Percentiles rank a stretch among this genome's conserved stretches.
Evolutionary conservation across 2,797 vertebrate genomes (phyloP).

Genomic region (Mormyrops boulengeri): DNA sequence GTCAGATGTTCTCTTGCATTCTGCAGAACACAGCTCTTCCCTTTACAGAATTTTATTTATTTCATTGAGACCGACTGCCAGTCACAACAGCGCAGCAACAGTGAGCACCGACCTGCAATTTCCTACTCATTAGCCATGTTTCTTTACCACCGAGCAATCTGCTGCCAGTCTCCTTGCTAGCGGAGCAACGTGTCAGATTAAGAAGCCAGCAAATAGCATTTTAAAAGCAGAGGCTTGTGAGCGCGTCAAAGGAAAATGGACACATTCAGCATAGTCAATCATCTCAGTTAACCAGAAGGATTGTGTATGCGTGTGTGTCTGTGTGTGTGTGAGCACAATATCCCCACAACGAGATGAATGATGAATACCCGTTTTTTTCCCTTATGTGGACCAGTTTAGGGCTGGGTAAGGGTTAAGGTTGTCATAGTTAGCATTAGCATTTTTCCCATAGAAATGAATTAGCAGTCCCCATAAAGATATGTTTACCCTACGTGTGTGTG

Average conservation of each 20-base stretch:
- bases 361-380: no score
- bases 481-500: background rate
- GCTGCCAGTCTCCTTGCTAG: background rate
- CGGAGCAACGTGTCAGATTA: background rate
- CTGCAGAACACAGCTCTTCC: background rate
- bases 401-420: no score
- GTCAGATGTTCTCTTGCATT: background rate
- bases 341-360: no score
- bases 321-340: no score
- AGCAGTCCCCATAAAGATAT: no score
- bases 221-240: background rate
- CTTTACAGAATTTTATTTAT: background rate
- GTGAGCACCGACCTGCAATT: background rate
- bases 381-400: no score
- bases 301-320: background rate
- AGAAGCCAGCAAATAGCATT: background rate
- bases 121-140: background rate
- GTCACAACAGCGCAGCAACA: background rate
- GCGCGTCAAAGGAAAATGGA: background rate
- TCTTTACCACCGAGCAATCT: background rate
- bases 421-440: no score
- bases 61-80: background rate
- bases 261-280: background rate
- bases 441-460: no score
- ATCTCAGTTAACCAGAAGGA: background rate